A percentile compares a stretch with the other conserved stretches of the same genome.
Conservation (phyloP, 2,888 invertebrate genomes). For the Diadromus collaris region DNA sequence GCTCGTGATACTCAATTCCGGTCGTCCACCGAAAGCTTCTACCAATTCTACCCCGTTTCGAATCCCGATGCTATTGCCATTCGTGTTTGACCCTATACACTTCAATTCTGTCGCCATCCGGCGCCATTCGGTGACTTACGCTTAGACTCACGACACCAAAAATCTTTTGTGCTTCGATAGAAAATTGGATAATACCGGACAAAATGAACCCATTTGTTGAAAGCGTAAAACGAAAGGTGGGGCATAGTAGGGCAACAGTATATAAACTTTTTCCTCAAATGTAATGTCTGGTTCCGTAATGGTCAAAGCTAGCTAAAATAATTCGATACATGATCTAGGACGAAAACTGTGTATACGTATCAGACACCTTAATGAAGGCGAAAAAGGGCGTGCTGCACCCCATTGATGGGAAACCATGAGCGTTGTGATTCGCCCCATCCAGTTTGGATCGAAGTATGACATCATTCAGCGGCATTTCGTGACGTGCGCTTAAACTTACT, state of each 20-base stretch:
- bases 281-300: too few species aligned
- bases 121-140: conserved; percentile 12
- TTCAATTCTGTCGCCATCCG: conserved; percentile 4
- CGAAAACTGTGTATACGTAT: not conserved
- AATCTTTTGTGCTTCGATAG: not conserved
- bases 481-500: conserved; percentile 16
- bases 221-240: not conserved
- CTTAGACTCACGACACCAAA: not conserved
- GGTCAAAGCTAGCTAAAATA: not conserved
- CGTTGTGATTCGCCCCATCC: conserved; percentile 6
- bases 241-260: too few species aligned
- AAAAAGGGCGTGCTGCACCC: not conserved
- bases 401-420: too few species aligned
- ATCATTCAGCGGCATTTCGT: not conserved
- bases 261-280: not conserved
- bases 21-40: conserved; percentile 26
- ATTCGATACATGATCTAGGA: not conserved
- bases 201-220: not conserved
- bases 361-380: not conserved
- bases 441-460: not conserved
- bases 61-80: conserved; percentile 19
- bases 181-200: not conserved
- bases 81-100: conserved; percentile 26
- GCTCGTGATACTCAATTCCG: conserved; percentile 20
- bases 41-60: conserved; percentile 25